Evolutionary conservation across 1,140 invertebrate genomes (phyloP).

Genomic region (Schlechtendalia chinensis): DNA sequence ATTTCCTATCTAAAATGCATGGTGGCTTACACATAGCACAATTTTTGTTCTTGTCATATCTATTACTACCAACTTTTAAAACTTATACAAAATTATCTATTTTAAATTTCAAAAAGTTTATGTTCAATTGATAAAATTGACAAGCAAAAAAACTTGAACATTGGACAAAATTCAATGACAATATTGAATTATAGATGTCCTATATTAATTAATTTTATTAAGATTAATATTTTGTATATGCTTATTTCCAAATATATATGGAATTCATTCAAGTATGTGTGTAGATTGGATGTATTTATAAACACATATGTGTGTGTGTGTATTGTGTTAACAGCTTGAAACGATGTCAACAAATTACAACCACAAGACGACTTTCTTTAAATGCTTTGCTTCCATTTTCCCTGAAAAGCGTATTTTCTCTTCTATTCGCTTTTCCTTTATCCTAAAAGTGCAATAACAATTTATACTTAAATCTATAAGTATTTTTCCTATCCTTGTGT

Average conservation of each 20-base stretch:
- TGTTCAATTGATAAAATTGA: neutral
- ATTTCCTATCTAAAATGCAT: neutral
- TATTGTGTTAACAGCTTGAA: conserved; percentile 47
- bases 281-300: conserved; percentile 16
- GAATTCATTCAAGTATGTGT: conserved; percentile 17
- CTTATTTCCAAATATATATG: conserved; percentile 24
- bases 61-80: neutral
- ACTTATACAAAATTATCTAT: neutral
- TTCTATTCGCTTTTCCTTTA: conserved; percentile 42
- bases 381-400: conserved; percentile 24
- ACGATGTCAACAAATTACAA: conserved; percentile 40
- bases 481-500: conserved; percentile 46
- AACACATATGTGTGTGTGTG: conserved; percentile 34
- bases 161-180: neutral
- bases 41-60: neutral
- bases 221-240: neutral
- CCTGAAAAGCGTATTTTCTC: conserved; percentile 44
- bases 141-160: neutral
- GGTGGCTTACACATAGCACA: neutral
- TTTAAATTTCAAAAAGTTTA: neutral
- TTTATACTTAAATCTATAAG: conserved; percentile 31
- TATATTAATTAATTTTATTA: neutral
- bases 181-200: conserved; percentile 1
- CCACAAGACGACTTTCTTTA: conserved; percentile 46
- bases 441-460: conserved; percentile 38